Conservation (phyloP, 1,140 invertebrate genomes). For the Lerema accius region DNA sequence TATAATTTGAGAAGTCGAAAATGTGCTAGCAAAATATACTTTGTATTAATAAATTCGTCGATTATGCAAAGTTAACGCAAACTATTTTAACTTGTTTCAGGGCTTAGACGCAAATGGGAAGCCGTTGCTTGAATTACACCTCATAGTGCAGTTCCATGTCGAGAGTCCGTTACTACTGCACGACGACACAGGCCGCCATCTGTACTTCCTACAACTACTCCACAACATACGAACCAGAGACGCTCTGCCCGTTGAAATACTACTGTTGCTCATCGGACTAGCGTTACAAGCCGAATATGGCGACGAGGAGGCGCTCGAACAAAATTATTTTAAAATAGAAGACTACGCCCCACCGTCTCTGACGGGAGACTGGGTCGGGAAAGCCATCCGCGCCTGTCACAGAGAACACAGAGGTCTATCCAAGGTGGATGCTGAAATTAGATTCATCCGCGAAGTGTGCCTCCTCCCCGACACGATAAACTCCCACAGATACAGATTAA, state of each 20-base stretch:
- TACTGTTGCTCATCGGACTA: conserved; percentile 92
- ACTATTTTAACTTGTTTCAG: conserved; percentile 83
- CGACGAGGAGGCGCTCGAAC: conserved; percentile 85
- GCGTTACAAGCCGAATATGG: conserved; percentile 96
- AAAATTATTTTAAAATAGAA: conserved; percentile 92
- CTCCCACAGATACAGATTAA: conserved; percentile 94
- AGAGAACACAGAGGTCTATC: conserved; percentile 89
- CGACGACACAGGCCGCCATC: conserved; percentile 94
- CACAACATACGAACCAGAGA: conserved; percentile 92
- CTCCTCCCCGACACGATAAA: conserved; percentile 93
- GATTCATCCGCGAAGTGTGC: conserved; percentile 95
- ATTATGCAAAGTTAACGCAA: too few relatives aligned
- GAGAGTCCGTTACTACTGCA: conserved; percentile 93
- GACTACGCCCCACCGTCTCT: conserved; percentile 85
- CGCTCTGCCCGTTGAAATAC: conserved; percentile 85
- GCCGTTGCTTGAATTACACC: conserved; percentile 94
- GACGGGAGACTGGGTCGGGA: conserved; percentile 83
- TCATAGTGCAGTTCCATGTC: conserved; percentile 97
- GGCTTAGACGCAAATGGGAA: conserved; percentile 94
- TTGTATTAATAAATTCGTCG: too few relatives aligned
- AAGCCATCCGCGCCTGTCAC: conserved; percentile 84
- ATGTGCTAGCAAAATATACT: too few relatives aligned
- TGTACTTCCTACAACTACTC: conserved; percentile 97
- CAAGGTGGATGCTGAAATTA: conserved; percentile 90
- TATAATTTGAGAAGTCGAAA: too few relatives aligned